phyloP scores from a whole-genome alignment of 2,113 vertebrate species.

The Nyctibius bracteatus region DNA sequence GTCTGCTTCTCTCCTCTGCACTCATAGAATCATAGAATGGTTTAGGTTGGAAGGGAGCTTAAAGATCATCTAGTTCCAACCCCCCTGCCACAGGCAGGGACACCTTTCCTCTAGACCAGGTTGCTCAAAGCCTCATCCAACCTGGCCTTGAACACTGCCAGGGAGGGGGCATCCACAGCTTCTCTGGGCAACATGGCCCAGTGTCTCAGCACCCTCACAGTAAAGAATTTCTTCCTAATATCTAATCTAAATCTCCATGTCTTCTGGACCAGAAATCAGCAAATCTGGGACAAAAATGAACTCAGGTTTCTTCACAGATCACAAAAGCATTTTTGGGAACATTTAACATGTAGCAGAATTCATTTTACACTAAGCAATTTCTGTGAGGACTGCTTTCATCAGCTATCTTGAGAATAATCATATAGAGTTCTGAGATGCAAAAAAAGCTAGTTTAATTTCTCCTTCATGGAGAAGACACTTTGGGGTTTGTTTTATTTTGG shows the following conservation, averaged over 20 bases:
- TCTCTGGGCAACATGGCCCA: no score
- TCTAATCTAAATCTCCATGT: no score
- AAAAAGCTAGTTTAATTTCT: not conserved
- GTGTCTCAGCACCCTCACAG: no score
- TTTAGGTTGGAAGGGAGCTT: no score
- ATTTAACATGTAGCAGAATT: not conserved
- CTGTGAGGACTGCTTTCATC: not conserved
- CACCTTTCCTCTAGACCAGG: no score
- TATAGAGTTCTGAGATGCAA: not conserved
- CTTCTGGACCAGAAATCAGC: not conserved
- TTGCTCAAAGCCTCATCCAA: no score
- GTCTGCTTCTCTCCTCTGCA: not conserved
- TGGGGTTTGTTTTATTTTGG: not conserved
- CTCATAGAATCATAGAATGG: no score
- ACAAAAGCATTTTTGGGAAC: not conserved
- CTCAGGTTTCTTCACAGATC: not conserved
- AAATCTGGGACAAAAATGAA: not conserved
- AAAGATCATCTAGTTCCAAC: no score
- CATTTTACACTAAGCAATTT: not conserved
- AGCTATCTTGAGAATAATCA: not conserved
- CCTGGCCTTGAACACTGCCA: no score
- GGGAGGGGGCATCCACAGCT: no score
- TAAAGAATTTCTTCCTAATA: no score
- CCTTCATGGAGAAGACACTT: not conserved
- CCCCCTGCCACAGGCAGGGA: no score